Conservation (phyloP, 2,797 vertebrate species). For the Vireo griseus region DNA sequence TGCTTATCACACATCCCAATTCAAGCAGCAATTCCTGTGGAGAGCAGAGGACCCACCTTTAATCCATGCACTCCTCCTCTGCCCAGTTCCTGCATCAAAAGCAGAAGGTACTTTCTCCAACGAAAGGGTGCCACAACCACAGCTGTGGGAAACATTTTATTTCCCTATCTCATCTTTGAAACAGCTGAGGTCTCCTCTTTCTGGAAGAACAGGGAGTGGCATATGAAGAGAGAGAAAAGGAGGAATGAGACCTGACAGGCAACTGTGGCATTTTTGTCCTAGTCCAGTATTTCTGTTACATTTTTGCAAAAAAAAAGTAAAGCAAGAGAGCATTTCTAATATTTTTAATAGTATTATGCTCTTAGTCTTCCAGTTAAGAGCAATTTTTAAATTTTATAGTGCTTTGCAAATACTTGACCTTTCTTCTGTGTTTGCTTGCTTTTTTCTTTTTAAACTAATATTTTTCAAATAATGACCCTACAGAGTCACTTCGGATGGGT, state of each 20-base stretch:
- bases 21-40: background rate
- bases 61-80: background rate
- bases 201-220: background rate
- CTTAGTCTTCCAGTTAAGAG: background rate
- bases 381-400: background rate
- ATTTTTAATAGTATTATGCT: background rate
- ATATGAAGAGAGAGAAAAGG: background rate
- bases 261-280: background rate
- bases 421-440: background rate
- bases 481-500: background rate
- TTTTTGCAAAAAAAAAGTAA: background rate
- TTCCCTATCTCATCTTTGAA: background rate
- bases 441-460: background rate
- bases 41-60: background rate
- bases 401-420: conserved; percentile 14
- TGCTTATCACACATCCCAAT: background rate
- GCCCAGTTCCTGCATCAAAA: background rate
- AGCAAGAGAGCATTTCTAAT: background rate
- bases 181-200: background rate
- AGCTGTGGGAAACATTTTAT: background rate
- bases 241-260: background rate
- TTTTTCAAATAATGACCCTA: background rate
- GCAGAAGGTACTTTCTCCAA: background rate
- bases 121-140: background rate
- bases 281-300: background rate